Percentiles rank a stretch among this genome's conserved stretches.
Evolutionary conservation across 1,140 invertebrate genomes (phyloP).

Genomic region (Amyelois transitella): DNA sequence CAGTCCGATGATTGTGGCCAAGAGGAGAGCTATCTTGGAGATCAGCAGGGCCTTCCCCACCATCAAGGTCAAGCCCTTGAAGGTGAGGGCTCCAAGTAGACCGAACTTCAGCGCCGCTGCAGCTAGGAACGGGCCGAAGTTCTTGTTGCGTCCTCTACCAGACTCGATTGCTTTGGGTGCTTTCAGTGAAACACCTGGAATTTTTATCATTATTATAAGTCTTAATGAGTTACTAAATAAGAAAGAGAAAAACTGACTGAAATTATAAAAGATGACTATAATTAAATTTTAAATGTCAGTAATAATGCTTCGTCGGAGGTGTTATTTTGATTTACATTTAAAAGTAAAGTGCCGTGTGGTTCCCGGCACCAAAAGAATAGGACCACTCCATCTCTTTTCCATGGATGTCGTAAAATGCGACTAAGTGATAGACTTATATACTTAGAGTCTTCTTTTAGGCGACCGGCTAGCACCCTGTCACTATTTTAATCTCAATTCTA

Average conservation of each 20-base stretch:
- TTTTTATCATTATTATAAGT: background rate
- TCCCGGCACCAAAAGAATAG: too few relatives aligned
- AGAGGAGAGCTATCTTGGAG: constrained; percentile 85
- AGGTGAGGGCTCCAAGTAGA: constrained; percentile 84
- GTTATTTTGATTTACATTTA: too few relatives aligned
- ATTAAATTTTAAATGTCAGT: too few relatives aligned
- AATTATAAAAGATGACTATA: too few relatives aligned
- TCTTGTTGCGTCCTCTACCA: constrained; percentile 83
- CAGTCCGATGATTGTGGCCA: constrained; percentile 86
- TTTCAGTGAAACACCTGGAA: constrained; percentile 80
- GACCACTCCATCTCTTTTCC: too few relatives aligned
- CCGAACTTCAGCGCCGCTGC: constrained; percentile 86
- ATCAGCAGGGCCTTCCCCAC: constrained; percentile 88
- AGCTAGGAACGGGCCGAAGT: constrained; percentile 83
- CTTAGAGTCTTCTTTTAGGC: too few relatives aligned
- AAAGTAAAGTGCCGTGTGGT: too few relatives aligned
- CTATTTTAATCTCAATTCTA: too few relatives aligned
- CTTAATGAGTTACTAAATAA: background rate
- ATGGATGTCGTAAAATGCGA: too few relatives aligned
- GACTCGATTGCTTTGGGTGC: constrained; percentile 74
- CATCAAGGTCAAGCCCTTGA: constrained; percentile 86
- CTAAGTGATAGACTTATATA: too few relatives aligned
- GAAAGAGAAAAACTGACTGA: background rate
- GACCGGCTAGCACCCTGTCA: too few relatives aligned
- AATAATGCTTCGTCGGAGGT: too few relatives aligned